Conservation (phyloP, 1,140 invertebrate species). For the Panulirus ornatus region DNA sequence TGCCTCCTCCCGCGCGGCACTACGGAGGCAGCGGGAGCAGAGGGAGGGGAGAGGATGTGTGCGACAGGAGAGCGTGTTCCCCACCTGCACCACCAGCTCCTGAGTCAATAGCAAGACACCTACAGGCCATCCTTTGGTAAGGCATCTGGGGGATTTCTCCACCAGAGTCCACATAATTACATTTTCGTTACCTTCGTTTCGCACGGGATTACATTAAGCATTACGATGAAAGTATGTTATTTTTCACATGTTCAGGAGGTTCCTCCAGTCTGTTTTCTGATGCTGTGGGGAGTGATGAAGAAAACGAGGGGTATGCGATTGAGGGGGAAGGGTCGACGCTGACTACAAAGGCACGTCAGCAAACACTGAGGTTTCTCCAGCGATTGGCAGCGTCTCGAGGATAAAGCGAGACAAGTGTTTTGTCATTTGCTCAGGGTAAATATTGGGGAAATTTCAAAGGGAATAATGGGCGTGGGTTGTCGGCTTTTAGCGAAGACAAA, state of each 20-base stretch:
- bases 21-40: slow-evolving; percentile 1
- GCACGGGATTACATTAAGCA: too few relatives aligned
- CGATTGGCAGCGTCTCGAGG: slow-evolving; percentile 67
- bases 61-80: background rate
- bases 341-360: slow-evolving; percentile 62
- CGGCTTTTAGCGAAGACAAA: slow-evolving; percentile 56
- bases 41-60: background rate
- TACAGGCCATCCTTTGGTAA: slow-evolving; percentile 67
- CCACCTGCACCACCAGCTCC: slow-evolving; percentile 23
- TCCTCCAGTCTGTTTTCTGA: background rate
- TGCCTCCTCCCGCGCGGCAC: too few relatives aligned
- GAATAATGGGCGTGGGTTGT: slow-evolving; percentile 54
- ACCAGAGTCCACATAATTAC: background rate
- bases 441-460: slow-evolving; percentile 68
- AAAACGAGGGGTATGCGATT: slow-evolving; percentile 45
- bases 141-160: slow-evolving; percentile 52
- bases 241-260: too few relatives aligned
- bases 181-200: slow-evolving; percentile 37
- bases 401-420: slow-evolving; percentile 71
- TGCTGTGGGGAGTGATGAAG: background rate
- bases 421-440: slow-evolving; percentile 71
- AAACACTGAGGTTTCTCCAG: slow-evolving; percentile 70
- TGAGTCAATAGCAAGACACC: slow-evolving; percentile 60
- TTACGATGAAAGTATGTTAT: too few relatives aligned
- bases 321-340: background rate